Evolutionary conservation across 2,888 invertebrate genomes (phyloP).

Genomic region (Nipponacmea schrenckii): DNA sequence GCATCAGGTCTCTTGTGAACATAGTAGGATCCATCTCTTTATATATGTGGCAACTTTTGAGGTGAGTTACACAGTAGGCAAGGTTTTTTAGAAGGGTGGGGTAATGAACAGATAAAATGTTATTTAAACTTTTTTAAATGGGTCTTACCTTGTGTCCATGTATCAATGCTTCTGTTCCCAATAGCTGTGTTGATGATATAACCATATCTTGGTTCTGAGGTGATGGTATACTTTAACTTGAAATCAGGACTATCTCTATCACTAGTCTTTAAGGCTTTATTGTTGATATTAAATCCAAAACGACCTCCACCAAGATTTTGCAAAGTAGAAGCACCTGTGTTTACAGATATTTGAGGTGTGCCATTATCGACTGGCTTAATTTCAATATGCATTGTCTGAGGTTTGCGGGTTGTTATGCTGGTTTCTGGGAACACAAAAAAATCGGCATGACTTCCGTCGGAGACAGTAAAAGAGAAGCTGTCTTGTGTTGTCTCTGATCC

Average conservation of each 20-base stretch:
- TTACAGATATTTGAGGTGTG: conserved; percentile 58
- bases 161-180: conserved; percentile 48
- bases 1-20: too few relatives aligned
- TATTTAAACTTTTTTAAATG: too few relatives aligned
- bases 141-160: conserved; percentile 67
- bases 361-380: conserved; percentile 65
- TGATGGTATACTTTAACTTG: conserved; percentile 54
- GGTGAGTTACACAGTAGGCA: too few relatives aligned
- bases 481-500: conserved; percentile 65
- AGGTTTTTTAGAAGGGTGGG: too few relatives aligned
- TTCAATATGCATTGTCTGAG: conserved; percentile 61
- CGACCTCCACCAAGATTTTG: conserved; percentile 42
- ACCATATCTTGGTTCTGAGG: conserved; percentile 56
- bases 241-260: conserved; percentile 61
- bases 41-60: too few relatives aligned
- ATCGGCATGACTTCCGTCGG: conserved; percentile 64
- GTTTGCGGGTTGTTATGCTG: conserved; percentile 48
- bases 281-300: conserved; percentile 57
- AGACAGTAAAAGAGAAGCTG: conserved; percentile 62
- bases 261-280: conserved; percentile 52
- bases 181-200: conserved; percentile 51
- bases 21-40: too few relatives aligned
- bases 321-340: conserved; percentile 59
- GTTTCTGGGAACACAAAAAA: conserved; percentile 65
- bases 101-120: too few relatives aligned